Base-by-base conservation (phyloP, 2,113 vertebrate species). In the Mesembrinibis cayennensis region DNA sequence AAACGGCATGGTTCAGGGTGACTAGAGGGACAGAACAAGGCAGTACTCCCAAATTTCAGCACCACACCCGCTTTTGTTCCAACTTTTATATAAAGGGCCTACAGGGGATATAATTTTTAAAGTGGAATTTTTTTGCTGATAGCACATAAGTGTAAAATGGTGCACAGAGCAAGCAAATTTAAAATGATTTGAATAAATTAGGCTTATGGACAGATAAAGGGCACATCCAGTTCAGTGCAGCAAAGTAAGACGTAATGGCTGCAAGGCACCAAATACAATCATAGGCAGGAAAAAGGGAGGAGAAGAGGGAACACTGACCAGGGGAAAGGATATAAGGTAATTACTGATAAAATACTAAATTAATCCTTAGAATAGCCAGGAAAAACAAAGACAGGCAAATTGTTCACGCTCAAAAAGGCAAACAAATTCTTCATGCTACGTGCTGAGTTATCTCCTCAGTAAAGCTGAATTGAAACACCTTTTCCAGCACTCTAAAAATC, bases 91-190 rank as follows among this genome's bases (percentile, higher is more conserved):
- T 82, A 94, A 94, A 94, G 72, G 78, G 74, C 56, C 63, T 36
- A 2, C 40, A 90, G 65, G 77, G 72, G 44, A 95, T 89, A 87
- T 63, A 77, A 92, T 90, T 93, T 93, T 65, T 91, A 66, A 96
- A 94, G 78, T 42, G 32, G 82, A 93, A n/a, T 93, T 95, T 97
- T 97, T 93, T 80, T 94, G 38, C 96, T 96, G 93, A 89, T 91
- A 95, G 61, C 42, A 84, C 13, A 2, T 58, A 92, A 94, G 67
- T 82, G 87, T 67, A 96, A 67, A 70, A 82, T 61, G n/a, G 6
- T 92, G 79, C 89, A 93, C 56, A 83, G 77, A 96, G 72, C 56
- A 91, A 91, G 87, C 65, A 82, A 92, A 67, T 77, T 47, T 71
- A 59, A 94, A 91, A 93, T 95, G 0, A 93, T 71, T 94, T 95